phyloP scores from a whole-genome alignment of 2,797 vertebrate genomes.

The Rhinoraja longicauda region DNA sequence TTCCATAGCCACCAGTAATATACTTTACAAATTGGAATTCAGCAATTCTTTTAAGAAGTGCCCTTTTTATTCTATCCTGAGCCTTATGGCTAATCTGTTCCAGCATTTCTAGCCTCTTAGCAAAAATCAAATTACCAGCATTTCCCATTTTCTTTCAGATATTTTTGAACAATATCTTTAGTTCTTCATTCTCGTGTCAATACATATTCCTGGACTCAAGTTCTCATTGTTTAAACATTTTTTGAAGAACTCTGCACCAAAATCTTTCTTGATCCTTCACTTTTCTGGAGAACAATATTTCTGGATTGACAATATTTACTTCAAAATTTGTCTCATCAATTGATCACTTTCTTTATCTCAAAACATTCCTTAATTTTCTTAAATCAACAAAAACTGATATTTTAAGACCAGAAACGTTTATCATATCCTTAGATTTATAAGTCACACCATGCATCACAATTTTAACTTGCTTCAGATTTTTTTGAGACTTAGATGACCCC shows the following conservation, averaged over 20 bases:
- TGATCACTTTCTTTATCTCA: too few relatives aligned
- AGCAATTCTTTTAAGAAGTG: neutral
- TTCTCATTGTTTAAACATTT: neutral
- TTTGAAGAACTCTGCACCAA: neutral
- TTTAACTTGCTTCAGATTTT: neutral
- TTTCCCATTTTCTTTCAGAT: neutral
- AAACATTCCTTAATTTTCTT: too few relatives aligned
- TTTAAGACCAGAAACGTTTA: too few relatives aligned
- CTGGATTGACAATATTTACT: too few relatives aligned
- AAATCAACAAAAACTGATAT: too few relatives aligned
- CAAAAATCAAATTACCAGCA: neutral
- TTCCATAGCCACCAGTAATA: neutral
- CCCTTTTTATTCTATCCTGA: neutral
- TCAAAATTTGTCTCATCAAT: too few relatives aligned
- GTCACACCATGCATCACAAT: neutral
- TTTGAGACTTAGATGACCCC: neutral
- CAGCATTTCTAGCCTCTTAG: neutral
- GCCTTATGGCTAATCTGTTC: neutral
- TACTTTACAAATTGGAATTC: neutral
- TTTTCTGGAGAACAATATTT: neutral
- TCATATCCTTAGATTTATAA: too few relatives aligned
- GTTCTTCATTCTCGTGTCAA: neutral
- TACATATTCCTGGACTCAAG: neutral
- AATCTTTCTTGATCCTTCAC: neutral
- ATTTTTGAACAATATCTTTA: neutral